A percentile compares a stretch with the other conserved stretches of the same genome.
phyloP scores from a whole-genome alignment of 2,797 vertebrate genomes.

The Florisuga fusca region DNA sequence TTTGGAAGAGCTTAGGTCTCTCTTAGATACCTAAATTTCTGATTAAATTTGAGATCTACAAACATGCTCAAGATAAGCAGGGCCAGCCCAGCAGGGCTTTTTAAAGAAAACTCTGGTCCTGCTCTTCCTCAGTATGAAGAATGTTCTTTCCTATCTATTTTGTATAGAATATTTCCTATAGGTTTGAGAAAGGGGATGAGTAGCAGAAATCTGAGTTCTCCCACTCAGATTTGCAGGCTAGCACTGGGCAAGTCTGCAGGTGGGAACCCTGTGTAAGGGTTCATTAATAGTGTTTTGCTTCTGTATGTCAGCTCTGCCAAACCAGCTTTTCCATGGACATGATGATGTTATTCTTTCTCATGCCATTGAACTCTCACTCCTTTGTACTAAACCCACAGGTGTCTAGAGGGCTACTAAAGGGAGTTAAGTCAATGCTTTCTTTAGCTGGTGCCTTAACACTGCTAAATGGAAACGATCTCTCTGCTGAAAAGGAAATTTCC shows the following conservation, averaged over 20 bases:
- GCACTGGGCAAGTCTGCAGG: neutral
- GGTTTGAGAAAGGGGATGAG: neutral
- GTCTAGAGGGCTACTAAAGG: neutral
- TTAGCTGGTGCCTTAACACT: neutral
- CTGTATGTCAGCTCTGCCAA: neutral
- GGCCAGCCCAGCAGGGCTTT: no score
- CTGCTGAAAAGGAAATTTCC: neutral
- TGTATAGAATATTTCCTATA: neutral
- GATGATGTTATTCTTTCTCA: neutral
- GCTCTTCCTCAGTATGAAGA: no score
- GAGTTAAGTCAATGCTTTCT: neutral
- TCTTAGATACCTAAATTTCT: neutral
- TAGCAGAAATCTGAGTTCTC: neutral
- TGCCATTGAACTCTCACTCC: neutral
- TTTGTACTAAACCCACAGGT: neutral
- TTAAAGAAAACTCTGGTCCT: no score
- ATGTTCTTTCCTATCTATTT: neutral
- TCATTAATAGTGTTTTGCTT: neutral
- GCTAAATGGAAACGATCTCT: neutral
- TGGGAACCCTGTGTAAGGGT: neutral
- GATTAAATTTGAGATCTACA: neutral
- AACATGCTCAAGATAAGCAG: no score
- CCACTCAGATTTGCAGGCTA: neutral
- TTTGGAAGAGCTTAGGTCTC: neutral
- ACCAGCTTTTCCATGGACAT: neutral